Evolutionary conservation across 2,888 invertebrate genomes (phyloP), one percentile per base, ranked within the genome.

Genomic region (Tyria jacobaeae): DNA sequence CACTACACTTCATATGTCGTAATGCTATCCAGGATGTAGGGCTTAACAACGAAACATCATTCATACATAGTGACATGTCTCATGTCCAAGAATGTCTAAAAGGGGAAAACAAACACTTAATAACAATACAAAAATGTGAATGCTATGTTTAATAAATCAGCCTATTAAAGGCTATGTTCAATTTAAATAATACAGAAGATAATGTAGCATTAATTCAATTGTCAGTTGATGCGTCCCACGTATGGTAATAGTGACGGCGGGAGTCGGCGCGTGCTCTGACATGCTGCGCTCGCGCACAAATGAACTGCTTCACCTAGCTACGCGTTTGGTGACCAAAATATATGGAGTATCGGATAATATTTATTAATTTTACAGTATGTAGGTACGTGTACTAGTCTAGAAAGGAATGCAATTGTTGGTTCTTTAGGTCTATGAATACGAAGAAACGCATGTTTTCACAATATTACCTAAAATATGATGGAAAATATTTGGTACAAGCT

Each of bases 191-290:
- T 69, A 77, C 56, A 70, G 56, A 70, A 70, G 64, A 66, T 77
- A 77, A 60, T 72, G 60, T 69, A 61, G 78, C 79, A 82, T 84
- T 84, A 84, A 87, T 85, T 84, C 85, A 85, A 85, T 86, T 84
- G 84, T 75, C 74, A 66, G 74, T 81, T 72, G 71, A 80, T 37
- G 53, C 84, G 63, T 67, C 88, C 88, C 86, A 88, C 89, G 87
- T 85, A 82, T 83, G 84, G 76, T 84, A 83, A 85, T 84, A 64
- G 76, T 73, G 78, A 81, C 82, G 81, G 81, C 80, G 76, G 81
- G 78, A 70, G 76, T 71, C 68, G 62, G 73, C 71, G 78, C 71
- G 76, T 71, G 76, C 75, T 68, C 70, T 79, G 60, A 64, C 88
- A 84, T 70, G 89, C 87, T 85, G 89, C 60, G 80, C 69, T 70